These are phyloP conservation scores for Rhabdomys dilectus DNA, from an alignment of 2,113 vertebrate species.

Conservation along the genomic window DNA sequence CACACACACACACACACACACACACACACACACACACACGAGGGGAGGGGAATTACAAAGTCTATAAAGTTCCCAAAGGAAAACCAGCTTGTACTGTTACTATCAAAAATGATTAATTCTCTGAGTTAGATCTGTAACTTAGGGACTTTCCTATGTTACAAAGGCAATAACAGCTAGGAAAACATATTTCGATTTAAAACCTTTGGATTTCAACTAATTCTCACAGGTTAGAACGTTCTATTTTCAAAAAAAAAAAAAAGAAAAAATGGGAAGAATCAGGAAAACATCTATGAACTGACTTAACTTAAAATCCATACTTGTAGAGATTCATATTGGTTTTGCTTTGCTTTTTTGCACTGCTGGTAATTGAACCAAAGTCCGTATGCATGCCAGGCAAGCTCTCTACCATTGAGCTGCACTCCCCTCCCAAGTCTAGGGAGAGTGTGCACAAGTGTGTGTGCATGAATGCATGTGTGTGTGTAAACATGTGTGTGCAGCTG, in stretches of 20 bases:
- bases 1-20: not conserved
- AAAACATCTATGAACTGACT: not conserved
- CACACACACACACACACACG: not conserved
- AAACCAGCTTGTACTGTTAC: not conserved
- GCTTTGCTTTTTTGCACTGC: not conserved
- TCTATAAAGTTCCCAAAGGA: constrained; percentile 4
- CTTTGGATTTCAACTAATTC: not conserved
- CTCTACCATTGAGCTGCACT: not conserved
- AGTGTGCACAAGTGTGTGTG: not conserved
- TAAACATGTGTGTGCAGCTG: not conserved
- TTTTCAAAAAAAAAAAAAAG: not conserved
- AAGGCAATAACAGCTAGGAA: not conserved
- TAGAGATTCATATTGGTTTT: not conserved
- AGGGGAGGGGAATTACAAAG: not conserved
- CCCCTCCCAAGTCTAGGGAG: not conserved
- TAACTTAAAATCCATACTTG: not conserved
- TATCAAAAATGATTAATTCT: constrained; percentile 32
- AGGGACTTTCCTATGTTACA: not conserved
- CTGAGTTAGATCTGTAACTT: not conserved
- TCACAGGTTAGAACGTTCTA: not conserved
- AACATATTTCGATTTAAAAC: not conserved
- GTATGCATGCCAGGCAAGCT: not conserved
- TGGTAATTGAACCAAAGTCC: not conserved
- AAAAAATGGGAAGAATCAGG: not conserved
- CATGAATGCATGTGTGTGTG: not conserved